Evolutionary conservation across 2,113 vertebrate species (phyloP), one percentile per base, ranked within the genome.

Genomic region (Nansenia antarctica): DNA sequence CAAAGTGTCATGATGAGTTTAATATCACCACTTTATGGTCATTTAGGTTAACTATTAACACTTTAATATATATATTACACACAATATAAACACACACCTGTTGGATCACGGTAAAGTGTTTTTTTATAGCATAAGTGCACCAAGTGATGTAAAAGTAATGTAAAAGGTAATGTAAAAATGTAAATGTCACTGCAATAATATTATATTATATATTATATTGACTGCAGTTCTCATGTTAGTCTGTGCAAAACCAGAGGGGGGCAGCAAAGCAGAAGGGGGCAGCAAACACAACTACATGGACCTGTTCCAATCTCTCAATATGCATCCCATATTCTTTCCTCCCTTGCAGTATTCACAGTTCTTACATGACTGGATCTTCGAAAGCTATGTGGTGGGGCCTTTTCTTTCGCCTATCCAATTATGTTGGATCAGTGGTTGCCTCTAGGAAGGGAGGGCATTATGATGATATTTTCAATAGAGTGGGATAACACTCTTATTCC

Each of bases 31-130:
- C n/a, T 15, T 60, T 20, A 6, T 6, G 31, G n/a, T 60, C 15
- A 60, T 60, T 60, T 27, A 9, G 57, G 31, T 35, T 32, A 60
- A 60, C 20, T 34, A 35, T 60, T 60, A 60, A 60, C 58, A 30
- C 15, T 60, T 0, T 26, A 5, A 35, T 20, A 60, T 34, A 5
- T 31, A 3, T n/a, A n/a, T n/a, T 1, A 9, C 3, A 22, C n/a
- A n/a, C n/a, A 27, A 5, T 6, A 0, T 55, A 8, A 55, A 27
- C 20, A 54, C 3, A 11, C 3, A 20, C n/a, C 11, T 26, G 52
- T 15, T 9, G 5, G 24, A 57, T 9, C 11, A 1, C 0, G 14
- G 18, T 32, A 20, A 4, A 59, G 15, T 35, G 8, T 60, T 3
- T 27, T 11, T 49, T 49, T 49, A 49, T 20, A 22, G n/a, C 15